These are phyloP conservation scores for Diplolepis rosae DNA, from an alignment of 2,888 invertebrate species.

Conservation along the genomic window DNA sequence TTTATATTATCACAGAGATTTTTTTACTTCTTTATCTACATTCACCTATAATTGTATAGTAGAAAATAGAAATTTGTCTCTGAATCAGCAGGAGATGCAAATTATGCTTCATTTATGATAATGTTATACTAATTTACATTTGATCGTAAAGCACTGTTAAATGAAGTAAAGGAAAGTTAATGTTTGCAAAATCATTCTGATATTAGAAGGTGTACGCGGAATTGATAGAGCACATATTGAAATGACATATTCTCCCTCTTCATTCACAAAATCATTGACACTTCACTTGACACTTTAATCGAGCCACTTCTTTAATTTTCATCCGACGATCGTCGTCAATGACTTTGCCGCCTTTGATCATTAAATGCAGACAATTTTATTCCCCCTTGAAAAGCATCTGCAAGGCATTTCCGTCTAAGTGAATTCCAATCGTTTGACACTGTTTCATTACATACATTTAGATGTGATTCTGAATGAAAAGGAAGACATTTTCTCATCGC, in stretches of 20 bases:
- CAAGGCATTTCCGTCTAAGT: constrained; percentile 13
- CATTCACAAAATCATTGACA: constrained; percentile 21
- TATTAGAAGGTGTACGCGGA: too few relatives aligned
- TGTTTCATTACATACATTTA: background rate
- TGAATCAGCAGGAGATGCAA: too few relatives aligned
- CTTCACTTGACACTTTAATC: constrained; percentile 24
- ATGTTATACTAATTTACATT: too few relatives aligned
- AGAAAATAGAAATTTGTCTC: too few relatives aligned
- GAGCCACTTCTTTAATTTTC: constrained; percentile 10
- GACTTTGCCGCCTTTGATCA: constrained; percentile 15
- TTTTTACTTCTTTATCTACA: too few relatives aligned
- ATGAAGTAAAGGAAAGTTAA: too few relatives aligned
- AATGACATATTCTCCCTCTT: constrained; percentile 7
- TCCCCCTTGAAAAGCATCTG: constrained; percentile 14
- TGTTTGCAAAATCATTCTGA: too few relatives aligned
- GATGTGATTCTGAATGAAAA: background rate
- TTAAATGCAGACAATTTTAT: background rate
- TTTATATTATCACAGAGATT: too few relatives aligned
- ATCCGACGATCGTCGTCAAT: constrained; percentile 1
- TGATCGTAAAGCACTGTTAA: too few relatives aligned
- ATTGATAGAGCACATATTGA: background rate
- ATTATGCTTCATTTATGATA: too few relatives aligned
- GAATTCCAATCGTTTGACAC: constrained; percentile 2
- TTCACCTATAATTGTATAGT: too few relatives aligned
- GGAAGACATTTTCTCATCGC: background rate